Conservation (phyloP, 1,140 invertebrate genomes). For the Pomphorhynchus laevis region DNA sequence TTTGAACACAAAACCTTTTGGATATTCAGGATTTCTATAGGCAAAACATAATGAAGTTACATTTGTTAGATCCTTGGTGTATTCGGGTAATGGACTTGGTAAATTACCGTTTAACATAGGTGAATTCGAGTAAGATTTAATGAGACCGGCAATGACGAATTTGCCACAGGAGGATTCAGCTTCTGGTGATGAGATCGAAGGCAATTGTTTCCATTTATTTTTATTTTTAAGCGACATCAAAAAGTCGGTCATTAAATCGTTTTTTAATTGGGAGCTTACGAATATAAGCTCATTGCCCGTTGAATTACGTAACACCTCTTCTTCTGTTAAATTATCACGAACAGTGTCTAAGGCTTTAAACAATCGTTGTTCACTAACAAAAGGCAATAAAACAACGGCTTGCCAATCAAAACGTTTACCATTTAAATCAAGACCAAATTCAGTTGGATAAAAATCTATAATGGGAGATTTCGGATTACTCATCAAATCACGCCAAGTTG, state of each 20-base stretch:
- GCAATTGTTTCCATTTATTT: too few relatives aligned
- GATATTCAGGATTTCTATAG: too few relatives aligned
- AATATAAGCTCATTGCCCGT: constrained; percentile 43
- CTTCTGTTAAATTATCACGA: constrained; percentile 36
- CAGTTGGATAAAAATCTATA: constrained; percentile 89
- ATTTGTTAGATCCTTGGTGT: too few relatives aligned
- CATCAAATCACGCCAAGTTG: constrained; percentile 72
- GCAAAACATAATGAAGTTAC: too few relatives aligned
- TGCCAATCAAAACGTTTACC: constrained; percentile 99
- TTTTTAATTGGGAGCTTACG: constrained; percentile 24
- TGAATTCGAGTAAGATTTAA: too few relatives aligned
- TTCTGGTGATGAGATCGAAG: too few relatives aligned
- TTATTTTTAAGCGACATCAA: too few relatives aligned
- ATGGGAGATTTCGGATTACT: constrained; percentile 54
- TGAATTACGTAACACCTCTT: constrained; percentile 31
- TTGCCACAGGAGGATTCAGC: too few relatives aligned
- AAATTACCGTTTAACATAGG: too few relatives aligned
- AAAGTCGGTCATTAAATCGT: constrained; percentile 31
- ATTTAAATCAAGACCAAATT: constrained; percentile 68
- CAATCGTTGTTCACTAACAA: constrained; percentile 67
- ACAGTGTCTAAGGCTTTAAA: constrained; percentile 45
- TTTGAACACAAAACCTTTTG: too few relatives aligned
- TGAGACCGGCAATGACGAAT: too few relatives aligned
- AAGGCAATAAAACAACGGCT: constrained; percentile 77
- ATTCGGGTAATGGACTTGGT: too few relatives aligned